phyloP scores from a whole-genome alignment of 1,140 invertebrate species.

The Pseudoatta argentina region DNA sequence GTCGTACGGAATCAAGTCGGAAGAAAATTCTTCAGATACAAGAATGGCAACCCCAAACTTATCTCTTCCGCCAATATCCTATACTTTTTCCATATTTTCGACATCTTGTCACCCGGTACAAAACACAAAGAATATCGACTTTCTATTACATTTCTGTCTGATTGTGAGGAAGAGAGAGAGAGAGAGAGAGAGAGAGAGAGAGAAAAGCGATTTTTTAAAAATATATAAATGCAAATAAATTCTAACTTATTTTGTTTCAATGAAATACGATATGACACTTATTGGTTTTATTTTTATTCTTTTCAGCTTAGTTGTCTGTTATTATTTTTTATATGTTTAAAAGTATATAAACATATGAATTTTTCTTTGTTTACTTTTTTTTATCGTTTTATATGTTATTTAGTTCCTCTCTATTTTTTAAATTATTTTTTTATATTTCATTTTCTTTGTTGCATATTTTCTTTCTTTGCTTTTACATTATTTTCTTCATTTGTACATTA shows the following conservation, averaged over 20 bases:
- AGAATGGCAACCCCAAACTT: slow-evolving; percentile 8
- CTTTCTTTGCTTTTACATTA: too few species aligned
- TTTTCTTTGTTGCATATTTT: too few species aligned
- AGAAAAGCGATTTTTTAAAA: neutral
- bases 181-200: neutral
- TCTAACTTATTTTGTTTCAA: neutral
- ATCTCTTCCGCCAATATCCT: neutral
- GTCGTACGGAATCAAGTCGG: slow-evolving; percentile 23
- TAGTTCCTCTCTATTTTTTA: too few species aligned
- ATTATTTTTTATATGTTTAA: too few species aligned
- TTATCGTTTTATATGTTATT: too few species aligned
- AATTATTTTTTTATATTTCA: too few species aligned
- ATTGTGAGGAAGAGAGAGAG: neutral
- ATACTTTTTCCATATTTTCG: slow-evolving; percentile 13
- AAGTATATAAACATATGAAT: neutral
- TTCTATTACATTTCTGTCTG: neutral
- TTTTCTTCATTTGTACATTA: too few species aligned
- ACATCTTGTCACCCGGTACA: slow-evolving; percentile 27
- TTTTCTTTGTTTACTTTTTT: too few species aligned
- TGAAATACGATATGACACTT: neutral
- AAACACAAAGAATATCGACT: slow-evolving; percentile 30
- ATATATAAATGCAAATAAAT: neutral
- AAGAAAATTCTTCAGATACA: slow-evolving; percentile 35
- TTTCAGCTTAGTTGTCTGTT: neutral
- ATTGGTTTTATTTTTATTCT: neutral